These are phyloP conservation scores for Ascaphus truei DNA, from an alignment of 2,113 vertebrate genomes.

Conservation along the genomic window DNA sequence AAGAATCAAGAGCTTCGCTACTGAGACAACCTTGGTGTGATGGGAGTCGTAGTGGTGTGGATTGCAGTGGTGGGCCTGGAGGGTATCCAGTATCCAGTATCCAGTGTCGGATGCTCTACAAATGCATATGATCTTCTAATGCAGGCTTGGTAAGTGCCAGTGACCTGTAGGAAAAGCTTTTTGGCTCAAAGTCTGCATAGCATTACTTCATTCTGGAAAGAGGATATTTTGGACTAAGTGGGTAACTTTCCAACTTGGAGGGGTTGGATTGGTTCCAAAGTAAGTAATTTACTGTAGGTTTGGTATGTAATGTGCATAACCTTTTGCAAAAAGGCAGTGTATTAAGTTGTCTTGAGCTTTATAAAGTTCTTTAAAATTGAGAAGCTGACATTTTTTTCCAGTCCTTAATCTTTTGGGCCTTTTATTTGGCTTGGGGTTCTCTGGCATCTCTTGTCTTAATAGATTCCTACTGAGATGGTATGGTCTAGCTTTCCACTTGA, in stretches of 20 bases:
- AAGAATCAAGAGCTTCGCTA: no score
- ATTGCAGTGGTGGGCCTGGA: no score
- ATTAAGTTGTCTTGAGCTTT: background rate
- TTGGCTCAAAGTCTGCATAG: background rate
- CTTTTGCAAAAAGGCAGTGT: background rate
- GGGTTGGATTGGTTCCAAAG: slow-evolving; percentile 31
- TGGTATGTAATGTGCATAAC: slow-evolving; percentile 28
- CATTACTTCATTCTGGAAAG: slow-evolving; percentile 44
- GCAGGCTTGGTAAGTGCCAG: background rate
- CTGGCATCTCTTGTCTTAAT: no score
- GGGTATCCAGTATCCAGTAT: no score
- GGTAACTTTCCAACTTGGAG: slow-evolving; percentile 41
- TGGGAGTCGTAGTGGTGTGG: no score
- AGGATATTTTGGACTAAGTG: slow-evolving; percentile 24
- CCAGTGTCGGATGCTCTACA: no score
- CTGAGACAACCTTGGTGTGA: no score
- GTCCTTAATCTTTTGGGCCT: no score
- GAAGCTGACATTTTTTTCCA: background rate
- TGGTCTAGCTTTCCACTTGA: no score
- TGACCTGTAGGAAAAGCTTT: background rate
- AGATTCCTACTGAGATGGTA: no score
- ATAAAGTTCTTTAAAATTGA: slow-evolving; percentile 10
- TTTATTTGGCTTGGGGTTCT: no score
- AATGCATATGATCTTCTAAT: background rate
- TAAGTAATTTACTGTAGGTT: slow-evolving; percentile 45